Evolutionary conservation across 2,888 invertebrate genomes (phyloP).

Genomic region (Ochropleura leucogaster): DNA sequence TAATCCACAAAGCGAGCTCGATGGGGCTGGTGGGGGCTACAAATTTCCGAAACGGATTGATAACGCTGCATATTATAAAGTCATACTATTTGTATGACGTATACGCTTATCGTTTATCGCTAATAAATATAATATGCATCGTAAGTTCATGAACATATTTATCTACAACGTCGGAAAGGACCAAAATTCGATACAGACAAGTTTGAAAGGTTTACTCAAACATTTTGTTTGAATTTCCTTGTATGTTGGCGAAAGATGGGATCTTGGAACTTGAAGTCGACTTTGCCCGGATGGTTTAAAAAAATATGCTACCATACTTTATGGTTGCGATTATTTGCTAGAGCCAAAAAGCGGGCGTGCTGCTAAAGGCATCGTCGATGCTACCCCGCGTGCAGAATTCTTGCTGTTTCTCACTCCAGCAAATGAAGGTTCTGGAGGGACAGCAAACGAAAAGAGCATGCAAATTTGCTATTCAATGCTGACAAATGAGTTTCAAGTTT

Average conservation of each 20-base stretch:
- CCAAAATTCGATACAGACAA: not conserved
- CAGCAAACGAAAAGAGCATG: too few relatives aligned
- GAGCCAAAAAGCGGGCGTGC: too few relatives aligned
- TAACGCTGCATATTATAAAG: constrained; percentile 3
- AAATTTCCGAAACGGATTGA: not conserved
- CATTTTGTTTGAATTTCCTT: constrained; percentile 1
- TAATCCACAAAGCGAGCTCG: not conserved
- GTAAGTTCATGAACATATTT: constrained; percentile 36
- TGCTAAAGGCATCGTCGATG: too few relatives aligned
- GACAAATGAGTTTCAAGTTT: too few relatives aligned
- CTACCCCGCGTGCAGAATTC: too few relatives aligned
- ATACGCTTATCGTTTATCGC: constrained; percentile 33
- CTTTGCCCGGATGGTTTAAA: not conserved
- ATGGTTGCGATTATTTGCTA: too few relatives aligned
- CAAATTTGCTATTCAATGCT: too few relatives aligned
- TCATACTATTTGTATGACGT: constrained; percentile 29
- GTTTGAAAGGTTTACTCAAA: not conserved
- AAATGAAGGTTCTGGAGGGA: too few relatives aligned
- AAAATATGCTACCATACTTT: too few relatives aligned
- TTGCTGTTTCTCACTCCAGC: too few relatives aligned
- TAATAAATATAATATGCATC: constrained; percentile 24
- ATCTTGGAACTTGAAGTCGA: not conserved
- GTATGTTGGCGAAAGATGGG: constrained; percentile 3
- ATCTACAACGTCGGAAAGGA: constrained; percentile 26
- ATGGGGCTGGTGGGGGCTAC: not conserved